Evolutionary conservation across 1,140 invertebrate genomes (phyloP).

Genomic region (Solenopsis invicta): DNA sequence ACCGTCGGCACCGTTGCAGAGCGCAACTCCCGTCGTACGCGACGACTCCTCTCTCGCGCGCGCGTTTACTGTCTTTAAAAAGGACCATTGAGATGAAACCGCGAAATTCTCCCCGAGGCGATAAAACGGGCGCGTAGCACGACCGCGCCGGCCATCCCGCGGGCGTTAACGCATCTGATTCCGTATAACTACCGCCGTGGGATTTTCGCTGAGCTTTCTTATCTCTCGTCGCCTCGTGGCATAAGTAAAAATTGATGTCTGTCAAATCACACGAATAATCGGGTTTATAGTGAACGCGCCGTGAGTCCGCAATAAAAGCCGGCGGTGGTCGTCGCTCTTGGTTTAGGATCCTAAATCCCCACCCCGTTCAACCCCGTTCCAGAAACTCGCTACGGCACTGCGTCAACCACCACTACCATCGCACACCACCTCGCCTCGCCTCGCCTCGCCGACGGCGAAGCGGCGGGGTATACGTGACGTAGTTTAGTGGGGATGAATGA

Average conservation of each 20-base stretch:
- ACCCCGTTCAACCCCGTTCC: slow-evolving; percentile 41
- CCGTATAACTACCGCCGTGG: background rate
- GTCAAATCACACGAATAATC: slow-evolving; percentile 64
- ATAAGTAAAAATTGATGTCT: slow-evolving; percentile 64
- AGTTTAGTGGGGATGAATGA: slow-evolving; percentile 80
- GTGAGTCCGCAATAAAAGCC: slow-evolving; percentile 57
- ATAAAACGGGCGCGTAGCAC: slow-evolving; percentile 25
- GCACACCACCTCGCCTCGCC: background rate
- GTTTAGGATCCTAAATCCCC: slow-evolving; percentile 47
- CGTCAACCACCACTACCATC: slow-evolving; percentile 66
- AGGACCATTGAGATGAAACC: background rate
- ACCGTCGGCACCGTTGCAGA: background rate
- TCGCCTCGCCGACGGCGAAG: slow-evolving; percentile 62
- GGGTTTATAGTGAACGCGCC: slow-evolving; percentile 49
- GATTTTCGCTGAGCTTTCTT: background rate
- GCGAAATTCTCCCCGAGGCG: slow-evolving; percentile 7
- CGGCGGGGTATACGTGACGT: slow-evolving; percentile 76
- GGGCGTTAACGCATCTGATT: slow-evolving; percentile 33
- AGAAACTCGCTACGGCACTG: slow-evolving; percentile 73
- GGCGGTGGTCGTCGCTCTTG: background rate
- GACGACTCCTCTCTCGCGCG: background rate
- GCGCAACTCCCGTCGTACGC: background rate
- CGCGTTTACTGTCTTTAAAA: background rate
- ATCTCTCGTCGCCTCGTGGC: background rate
- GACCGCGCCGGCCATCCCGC: background rate